phyloP scores from a whole-genome alignment of 2,797 vertebrate genomes.

The Chelmon rostratus region DNA sequence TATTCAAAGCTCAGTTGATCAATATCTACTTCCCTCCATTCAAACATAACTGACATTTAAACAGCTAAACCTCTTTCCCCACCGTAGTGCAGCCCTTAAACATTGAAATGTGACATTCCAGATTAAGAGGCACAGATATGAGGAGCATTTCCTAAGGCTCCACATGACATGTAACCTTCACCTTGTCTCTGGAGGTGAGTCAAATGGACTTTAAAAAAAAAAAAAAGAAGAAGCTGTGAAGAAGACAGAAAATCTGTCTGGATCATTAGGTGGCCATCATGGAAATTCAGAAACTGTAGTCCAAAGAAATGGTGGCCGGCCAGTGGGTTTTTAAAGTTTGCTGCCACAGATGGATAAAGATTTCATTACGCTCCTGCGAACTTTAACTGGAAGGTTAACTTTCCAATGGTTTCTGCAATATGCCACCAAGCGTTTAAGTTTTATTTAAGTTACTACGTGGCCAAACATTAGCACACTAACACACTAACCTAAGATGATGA shows the following conservation, averaged over 20 bases:
- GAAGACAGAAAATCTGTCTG: neutral
- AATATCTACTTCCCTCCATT: neutral
- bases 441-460: no score
- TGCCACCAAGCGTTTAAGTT: no score
- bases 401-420: no score
- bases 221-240: neutral
- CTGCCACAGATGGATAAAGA: no score
- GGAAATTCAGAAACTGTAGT: neutral
- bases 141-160: constrained; percentile 2
- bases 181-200: constrained; percentile 10
- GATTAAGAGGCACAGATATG: constrained; percentile 26
- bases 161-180: constrained; percentile 9
- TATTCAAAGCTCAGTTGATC: constrained; percentile 11
- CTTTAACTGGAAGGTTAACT: no score
- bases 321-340: neutral
- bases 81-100: neutral
- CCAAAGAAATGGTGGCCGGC: neutral
- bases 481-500: no score
- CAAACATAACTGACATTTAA: constrained; percentile 48
- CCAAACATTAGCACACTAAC: no score
- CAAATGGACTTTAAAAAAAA: neutral
- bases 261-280: neutral
- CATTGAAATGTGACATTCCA: constrained; percentile 32
- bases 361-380: no score
- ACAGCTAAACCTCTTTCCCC: neutral